A percentile compares a stretch with the other conserved stretches of the same genome.
phyloP scores from a whole-genome alignment of 2,113 vertebrate genomes.

The Hippocampus barbouri region DNA sequence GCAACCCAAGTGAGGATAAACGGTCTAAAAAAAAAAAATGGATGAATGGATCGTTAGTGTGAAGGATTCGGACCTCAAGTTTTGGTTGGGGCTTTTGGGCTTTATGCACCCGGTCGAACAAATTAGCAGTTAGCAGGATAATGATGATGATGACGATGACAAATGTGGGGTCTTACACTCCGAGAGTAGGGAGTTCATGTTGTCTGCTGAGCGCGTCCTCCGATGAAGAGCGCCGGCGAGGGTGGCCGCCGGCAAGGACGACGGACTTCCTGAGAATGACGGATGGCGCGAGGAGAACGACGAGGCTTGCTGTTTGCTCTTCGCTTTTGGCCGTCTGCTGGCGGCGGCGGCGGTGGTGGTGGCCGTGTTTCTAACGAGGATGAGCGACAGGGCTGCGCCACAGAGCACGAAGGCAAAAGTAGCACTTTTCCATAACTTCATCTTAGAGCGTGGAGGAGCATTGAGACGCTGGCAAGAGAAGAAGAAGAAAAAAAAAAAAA shows the following conservation, averaged over 20 bases:
- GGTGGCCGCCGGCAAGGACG: background rate
- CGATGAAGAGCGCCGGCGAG: constrained; percentile 46
- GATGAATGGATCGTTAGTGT: too few species aligned
- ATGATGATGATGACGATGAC: background rate
- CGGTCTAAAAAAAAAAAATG: too few species aligned
- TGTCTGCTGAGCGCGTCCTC: constrained; percentile 54
- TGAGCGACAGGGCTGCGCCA: constrained; percentile 77
- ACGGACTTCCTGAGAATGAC: constrained; percentile 8
- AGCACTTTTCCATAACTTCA: constrained; percentile 93
- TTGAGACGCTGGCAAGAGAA: constrained; percentile 79
- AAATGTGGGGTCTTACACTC: constrained; percentile 70
- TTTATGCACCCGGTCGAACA: background rate
- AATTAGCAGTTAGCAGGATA: background rate
- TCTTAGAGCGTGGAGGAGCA: constrained; percentile 87
- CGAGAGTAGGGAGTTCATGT: constrained; percentile 67
- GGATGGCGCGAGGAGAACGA: constrained; percentile 29
- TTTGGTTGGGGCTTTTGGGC: background rate
- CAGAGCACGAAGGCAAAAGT: constrained; percentile 85
- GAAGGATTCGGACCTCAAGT: background rate
- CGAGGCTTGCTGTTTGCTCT: constrained; percentile 32
- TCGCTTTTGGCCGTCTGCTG: constrained; percentile 45
- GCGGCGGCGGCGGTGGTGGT: constrained; percentile 3
- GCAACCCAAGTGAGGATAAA: too few species aligned
- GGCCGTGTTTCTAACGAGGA: constrained; percentile 79
- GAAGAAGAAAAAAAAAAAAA: constrained; percentile 1